These are phyloP conservation scores for Melopsittacus undulatus DNA, from an alignment of 2,797 vertebrate genomes.

Conservation along the genomic window DNA sequence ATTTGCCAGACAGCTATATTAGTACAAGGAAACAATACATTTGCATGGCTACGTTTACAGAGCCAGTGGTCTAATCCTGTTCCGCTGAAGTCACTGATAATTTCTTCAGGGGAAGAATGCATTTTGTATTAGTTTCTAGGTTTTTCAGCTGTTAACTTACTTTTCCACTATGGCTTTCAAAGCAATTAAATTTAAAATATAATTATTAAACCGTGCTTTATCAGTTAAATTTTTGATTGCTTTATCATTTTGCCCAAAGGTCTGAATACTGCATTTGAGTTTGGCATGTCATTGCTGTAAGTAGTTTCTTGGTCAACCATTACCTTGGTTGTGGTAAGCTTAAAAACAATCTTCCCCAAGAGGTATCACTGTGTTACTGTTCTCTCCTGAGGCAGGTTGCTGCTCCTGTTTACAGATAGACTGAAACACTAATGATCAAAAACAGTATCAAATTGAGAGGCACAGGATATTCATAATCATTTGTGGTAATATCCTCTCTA, in stretches of 20 bases:
- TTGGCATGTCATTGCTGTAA: background rate
- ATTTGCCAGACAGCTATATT: constrained; percentile 18
- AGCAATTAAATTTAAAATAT: background rate
- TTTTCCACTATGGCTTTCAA: background rate
- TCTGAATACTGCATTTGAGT: background rate
- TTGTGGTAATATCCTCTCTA: background rate
- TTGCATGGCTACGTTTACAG: background rate
- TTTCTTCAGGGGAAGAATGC: background rate
- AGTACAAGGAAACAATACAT: constrained; percentile 6
- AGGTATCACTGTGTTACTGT: constrained; percentile 50
- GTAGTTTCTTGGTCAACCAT: constrained; percentile 12
- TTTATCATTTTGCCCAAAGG: background rate
- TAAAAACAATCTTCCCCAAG: constrained; percentile 74
- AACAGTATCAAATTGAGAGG: constrained; percentile 24
- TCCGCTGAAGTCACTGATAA: background rate
- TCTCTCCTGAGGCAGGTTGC: constrained; percentile 52
- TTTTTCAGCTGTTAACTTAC: constrained; percentile 13
- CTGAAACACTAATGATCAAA: constrained; percentile 71
- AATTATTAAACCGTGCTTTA: constrained; percentile 16
- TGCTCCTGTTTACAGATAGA: constrained; percentile 74
- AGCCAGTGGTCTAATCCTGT: constrained; percentile 13
- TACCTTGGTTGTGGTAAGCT: constrained; percentile 46
- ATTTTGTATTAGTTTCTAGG: background rate
- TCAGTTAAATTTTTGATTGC: background rate
- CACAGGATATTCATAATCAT: background rate